A percentile compares a stretch with the other conserved stretches of the same genome.
Evolutionary conservation across 1,140 invertebrate genomes (phyloP).

Genomic region (Oncopodura yosiiana): DNA sequence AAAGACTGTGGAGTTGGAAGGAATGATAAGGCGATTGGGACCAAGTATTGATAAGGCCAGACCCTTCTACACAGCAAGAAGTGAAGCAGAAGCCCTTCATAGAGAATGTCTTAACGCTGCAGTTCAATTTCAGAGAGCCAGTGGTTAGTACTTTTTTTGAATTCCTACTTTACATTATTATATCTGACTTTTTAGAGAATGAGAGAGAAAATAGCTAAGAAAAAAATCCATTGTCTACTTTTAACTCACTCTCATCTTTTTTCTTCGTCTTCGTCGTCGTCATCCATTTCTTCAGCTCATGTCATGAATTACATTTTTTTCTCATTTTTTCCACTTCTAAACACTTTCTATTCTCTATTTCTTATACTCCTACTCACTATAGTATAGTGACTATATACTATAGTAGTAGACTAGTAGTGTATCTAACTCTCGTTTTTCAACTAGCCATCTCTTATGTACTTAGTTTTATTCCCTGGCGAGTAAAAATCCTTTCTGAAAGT

Average conservation of each 20-base stretch:
- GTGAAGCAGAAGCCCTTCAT: constrained; percentile 54
- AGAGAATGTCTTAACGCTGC: constrained; percentile 79
- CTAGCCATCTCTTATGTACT: no score
- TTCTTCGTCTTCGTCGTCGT: neutral
- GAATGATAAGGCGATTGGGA: constrained; percentile 71
- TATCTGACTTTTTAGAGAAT: neutral
- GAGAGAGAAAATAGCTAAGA: neutral
- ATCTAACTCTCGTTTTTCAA: no score
- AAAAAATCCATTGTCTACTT: neutral
- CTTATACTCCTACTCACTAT: no score
- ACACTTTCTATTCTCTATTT: no score
- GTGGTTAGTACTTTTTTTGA: constrained; percentile 49
- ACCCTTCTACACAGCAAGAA: constrained; percentile 74
- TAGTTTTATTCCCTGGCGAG: no score
- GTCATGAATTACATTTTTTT: no score
- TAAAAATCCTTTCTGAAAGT: no score
- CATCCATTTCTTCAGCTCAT: no score
- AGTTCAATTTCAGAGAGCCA: constrained; percentile 82
- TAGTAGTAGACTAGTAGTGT: no score
- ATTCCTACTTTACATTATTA: constrained; percentile 9
- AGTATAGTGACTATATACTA: no score
- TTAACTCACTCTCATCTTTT: neutral
- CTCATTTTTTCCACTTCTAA: no score
- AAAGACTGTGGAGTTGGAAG: constrained; percentile 70
- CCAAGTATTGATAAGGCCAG: constrained; percentile 77